Evolutionary conservation across 2,888 invertebrate species (phyloP), one percentile per base, ranked within the genome.

Genomic region (Cantharis flavilabris): DNA sequence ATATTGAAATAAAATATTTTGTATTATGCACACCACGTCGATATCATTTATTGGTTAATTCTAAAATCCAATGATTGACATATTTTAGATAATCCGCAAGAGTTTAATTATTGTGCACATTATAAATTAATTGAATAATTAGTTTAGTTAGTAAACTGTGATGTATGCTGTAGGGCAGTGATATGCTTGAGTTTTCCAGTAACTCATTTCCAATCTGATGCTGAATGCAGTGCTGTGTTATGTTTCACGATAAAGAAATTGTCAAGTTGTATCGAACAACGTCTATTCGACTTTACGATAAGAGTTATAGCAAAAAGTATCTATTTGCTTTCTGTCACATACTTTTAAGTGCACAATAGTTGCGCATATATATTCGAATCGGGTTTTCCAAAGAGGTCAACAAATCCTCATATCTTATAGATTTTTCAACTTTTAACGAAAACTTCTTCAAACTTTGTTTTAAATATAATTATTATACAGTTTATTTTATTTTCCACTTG

Each of bases 221-320:
- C 49, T 49, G 49, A 7, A 49, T 49, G 49, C 49, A 49, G 49
- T 49, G n/a, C 49, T 49, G 49, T 49, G 49, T 64, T 76, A 72
- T 72, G 69, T 62, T 20, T 72, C 28, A 26, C 69, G 76, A 76
- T 76, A 76, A 76, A 76, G 76, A 63, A 76, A 76, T 76, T 76
- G 76, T 76, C 76, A 76, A 69, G 69, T 71, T 72, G 72, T 76
- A 71, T 76, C 69, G 76, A 76, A 67, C 63, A 69, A 71, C 71
- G 75, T 76, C 69, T 62, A 67, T 75, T 71, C 69, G 62, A 69
- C 69, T 76, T 72, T 72, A 69, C 76, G 76, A 76, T 76, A 76
- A 76, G 76, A 70, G 63, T 69, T 75, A 18, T 69, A 69, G 33
- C 14, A 63, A 75, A 75, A 26, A 65, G 18, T 49, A 65, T 71